Base-by-base conservation (phyloP, 2,113 vertebrate genomes). In the Fukomys damarensis region DNA sequence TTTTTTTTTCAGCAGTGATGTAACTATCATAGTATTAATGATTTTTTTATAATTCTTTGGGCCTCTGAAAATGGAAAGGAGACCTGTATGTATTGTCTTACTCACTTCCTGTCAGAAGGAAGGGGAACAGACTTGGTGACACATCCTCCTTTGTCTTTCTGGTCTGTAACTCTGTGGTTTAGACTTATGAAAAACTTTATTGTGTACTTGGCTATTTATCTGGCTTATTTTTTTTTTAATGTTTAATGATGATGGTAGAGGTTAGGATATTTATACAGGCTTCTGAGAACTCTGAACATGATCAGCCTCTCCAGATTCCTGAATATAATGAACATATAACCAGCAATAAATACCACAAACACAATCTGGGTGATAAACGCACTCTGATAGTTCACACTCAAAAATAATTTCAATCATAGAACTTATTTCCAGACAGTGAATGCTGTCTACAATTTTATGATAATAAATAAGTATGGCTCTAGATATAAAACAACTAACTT, bases 21-120 rank as follows among this genome's bases (percentile, higher is more conserved):
- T n/a, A 82, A 66, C 61, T 84, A 59, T 32, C 46, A 46, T 20
- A 66, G 20, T 91, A 56, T 11, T 65, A 41, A 95, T 68, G 22
- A 82, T 41, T 68, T 77, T 92, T 94, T 84, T 68, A 63, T 88
- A 72, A 76, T 87, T 84, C 41, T 59, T 38, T 3, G 6, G 0
- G 30, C 79, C 87, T 96, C 84, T 95, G 74, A 84, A 93, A 89
- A 77, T 82, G 68, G 41, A 96, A 94, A 87, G 13, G 80, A 80
- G 76, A 65, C 19, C 84, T 85, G 13, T 4, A 58, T 77, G 3
- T 66, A 16, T 20, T 84, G 58, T 49, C 84, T 90, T 52, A 5
- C 30, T 89, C 38, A 68, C n/a, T 90, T 92, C 94, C 96, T 97
- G 54, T 66, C 24, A 59, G 74, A 65, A 84, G 86, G 58, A 96